A percentile compares a stretch with the other conserved stretches of the same genome.
Conservation (phyloP, 1,140 invertebrate genomes). For the Heterodera schachtii region DNA sequence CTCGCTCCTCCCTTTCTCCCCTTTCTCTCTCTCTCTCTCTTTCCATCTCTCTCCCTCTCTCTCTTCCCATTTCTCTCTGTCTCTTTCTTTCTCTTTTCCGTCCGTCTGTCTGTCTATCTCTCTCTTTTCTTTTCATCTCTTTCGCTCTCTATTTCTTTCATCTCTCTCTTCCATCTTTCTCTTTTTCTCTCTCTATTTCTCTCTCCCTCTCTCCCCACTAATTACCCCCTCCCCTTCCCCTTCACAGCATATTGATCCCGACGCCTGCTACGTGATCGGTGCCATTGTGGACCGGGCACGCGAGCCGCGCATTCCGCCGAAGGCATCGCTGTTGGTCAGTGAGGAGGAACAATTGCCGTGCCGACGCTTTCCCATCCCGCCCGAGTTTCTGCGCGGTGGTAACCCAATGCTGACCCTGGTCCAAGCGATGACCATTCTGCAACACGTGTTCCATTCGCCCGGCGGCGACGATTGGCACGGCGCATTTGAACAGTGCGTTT, state of each 20-base stretch:
- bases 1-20: no score
- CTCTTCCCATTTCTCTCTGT: no score
- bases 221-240: background rate
- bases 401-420: slow-evolving; percentile 23
- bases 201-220: background rate
- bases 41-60: background rate
- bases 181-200: background rate
- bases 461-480: background rate
- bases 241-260: slow-evolving; percentile 22
- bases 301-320: slow-evolving; percentile 28
- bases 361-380: slow-evolving; percentile 15
- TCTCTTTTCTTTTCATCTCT: no score
- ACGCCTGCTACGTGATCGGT: slow-evolving; percentile 44
- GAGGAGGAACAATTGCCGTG: slow-evolving; percentile 32
- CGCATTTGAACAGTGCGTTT: background rate
- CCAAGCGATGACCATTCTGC: slow-evolving; percentile 19
- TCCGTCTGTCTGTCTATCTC: no score
- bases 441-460: slow-evolving; percentile 8
- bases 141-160: no score
- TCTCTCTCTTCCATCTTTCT: no score
- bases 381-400: slow-evolving; percentile 11
- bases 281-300: slow-evolving; percentile 40
- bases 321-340: slow-evolving; percentile 29
- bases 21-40: background rate
- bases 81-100: no score